Conservation (phyloP, 1,140 invertebrate species). For the Dinoponera quadriceps region DNA sequence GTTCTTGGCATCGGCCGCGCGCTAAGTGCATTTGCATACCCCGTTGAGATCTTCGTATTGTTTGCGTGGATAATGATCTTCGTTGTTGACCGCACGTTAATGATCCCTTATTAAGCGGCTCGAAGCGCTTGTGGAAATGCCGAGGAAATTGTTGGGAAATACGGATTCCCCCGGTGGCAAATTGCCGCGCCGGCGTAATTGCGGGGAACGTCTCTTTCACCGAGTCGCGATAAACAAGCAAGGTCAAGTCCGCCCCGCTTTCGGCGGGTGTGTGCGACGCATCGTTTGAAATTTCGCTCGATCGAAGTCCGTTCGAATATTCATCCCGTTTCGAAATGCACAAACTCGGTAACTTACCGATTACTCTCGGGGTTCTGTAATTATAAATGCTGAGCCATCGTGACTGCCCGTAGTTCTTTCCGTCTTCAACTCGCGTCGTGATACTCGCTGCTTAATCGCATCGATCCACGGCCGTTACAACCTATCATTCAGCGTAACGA, state of each 20-base stretch:
- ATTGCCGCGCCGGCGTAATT: neutral
- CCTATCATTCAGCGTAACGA: too few species aligned
- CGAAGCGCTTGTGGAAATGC: neutral
- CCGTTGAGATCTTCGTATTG: conserved; percentile 36
- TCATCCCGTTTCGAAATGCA: too few species aligned
- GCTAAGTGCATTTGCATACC: conserved; percentile 16
- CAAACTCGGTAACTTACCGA: too few species aligned
- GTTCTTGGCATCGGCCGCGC: neutral
- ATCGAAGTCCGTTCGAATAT: too few species aligned
- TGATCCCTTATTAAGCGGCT: conserved; percentile 56
- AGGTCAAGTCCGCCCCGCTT: neutral
- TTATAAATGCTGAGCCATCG: too few species aligned
- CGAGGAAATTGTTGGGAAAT: conserved; percentile 39
- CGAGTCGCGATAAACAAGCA: conserved; percentile 8
- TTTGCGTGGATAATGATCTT: conserved; percentile 51
- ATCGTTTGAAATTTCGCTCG: too few species aligned
- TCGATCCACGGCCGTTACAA: too few species aligned
- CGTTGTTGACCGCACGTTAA: conserved; percentile 45
- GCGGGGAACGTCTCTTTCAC: neutral
- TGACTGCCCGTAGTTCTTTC: too few species aligned
- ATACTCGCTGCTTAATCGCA: too few species aligned
- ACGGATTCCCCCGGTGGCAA: conserved; percentile 3
- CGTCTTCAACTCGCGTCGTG: too few species aligned
- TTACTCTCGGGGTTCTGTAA: too few species aligned
- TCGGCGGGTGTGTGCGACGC: too few species aligned